Evolutionary conservation across 2,888 invertebrate species (phyloP).

Genomic region (Boloria selene): DNA sequence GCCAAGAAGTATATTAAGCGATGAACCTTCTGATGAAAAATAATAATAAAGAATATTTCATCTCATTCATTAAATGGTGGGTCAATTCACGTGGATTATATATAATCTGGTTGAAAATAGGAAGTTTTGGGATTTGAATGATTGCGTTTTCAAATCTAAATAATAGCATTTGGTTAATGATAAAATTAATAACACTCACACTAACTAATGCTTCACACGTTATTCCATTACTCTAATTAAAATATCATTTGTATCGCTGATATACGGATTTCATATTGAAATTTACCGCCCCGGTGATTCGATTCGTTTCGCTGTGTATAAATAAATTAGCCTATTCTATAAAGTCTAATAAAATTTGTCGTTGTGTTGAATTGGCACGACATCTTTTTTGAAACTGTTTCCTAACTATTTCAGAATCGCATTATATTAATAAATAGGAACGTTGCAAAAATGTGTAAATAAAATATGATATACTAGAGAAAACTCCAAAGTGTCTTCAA

Average conservation of each 20-base stretch:
- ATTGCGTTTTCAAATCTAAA: neutral
- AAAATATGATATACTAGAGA: too few relatives aligned
- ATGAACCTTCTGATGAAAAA: too few relatives aligned
- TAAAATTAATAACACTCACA: neutral
- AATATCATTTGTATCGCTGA: constrained; percentile 18
- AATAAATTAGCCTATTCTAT: constrained; percentile 26
- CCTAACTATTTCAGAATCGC: too few relatives aligned
- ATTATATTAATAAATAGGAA: too few relatives aligned
- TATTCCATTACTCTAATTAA: constrained; percentile 17
- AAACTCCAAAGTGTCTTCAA: too few relatives aligned
- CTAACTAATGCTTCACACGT: constrained; percentile 15
- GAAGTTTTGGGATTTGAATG: neutral
- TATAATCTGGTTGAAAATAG: too few relatives aligned
- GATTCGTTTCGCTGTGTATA: constrained; percentile 25
- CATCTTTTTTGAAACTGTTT: too few relatives aligned
- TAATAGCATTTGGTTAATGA: neutral
- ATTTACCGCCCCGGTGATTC: constrained; percentile 34
- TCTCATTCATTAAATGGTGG: too few relatives aligned
- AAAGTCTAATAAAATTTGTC: neutral
- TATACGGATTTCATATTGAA: constrained; percentile 33
- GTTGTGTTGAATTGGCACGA: neutral
- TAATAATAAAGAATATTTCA: too few relatives aligned
- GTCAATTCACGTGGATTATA: too few relatives aligned
- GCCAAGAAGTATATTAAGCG: too few relatives aligned
- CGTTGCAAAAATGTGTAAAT: too few relatives aligned